Evolutionary conservation across 1,140 invertebrate genomes (phyloP).

Genomic region (Drusus annulatus): DNA sequence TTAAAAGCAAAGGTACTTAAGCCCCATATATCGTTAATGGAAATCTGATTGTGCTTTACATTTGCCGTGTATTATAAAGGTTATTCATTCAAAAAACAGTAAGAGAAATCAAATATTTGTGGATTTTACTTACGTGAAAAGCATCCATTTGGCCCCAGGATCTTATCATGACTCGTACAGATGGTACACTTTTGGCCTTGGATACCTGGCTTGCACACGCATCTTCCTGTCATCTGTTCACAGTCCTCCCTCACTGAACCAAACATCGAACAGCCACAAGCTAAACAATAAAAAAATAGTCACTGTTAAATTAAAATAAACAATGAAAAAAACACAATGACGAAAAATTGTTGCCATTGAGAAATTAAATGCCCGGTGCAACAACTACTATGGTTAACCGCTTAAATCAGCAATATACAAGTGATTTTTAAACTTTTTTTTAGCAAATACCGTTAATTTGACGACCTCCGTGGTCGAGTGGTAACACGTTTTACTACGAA

Average conservation of each 20-base stretch:
- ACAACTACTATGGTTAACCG: too few relatives aligned
- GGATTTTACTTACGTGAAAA: conserved; percentile 74
- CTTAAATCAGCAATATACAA: not conserved
- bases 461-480: too few relatives aligned
- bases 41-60: too few relatives aligned
- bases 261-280: conserved; percentile 88
- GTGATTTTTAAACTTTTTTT: too few relatives aligned
- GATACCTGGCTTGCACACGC: conserved; percentile 90
- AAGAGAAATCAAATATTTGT: not conserved
- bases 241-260: conserved; percentile 86
- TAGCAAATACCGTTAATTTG: too few relatives aligned
- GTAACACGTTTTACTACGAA: too few relatives aligned
- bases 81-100: too few relatives aligned
- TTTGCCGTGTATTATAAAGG: too few relatives aligned
- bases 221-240: conserved; percentile 89
- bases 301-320: not conserved
- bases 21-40: too few relatives aligned
- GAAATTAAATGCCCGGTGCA: not conserved
- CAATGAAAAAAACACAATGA: not conserved
- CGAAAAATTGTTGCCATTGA: not conserved
- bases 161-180: conserved; percentile 83
- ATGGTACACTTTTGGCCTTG: conserved; percentile 90
- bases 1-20: too few relatives aligned
- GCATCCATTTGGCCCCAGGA: conserved; percentile 84
- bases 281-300: conserved; percentile 71